phyloP scores from a whole-genome alignment of 2,113 vertebrate species.

The rat (Rattus norvegicus) region GRCr8 NC_086020.1:78046001-78046500 shows the following conservation, averaged over 20 bases:
- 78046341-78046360: not conserved
- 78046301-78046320: not conserved
- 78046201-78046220: not conserved
- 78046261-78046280: not conserved
- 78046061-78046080: not conserved
- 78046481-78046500: no score
- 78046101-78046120: not conserved
- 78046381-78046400: not conserved
- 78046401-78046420: not conserved
- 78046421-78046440: not conserved
- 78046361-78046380: not conserved
- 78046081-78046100: not conserved
- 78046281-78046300: not conserved
- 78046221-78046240: not conserved
- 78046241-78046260: not conserved
- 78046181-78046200: not conserved
- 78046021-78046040: not conserved
- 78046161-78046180: not conserved
- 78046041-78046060: no score
- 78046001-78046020: not conserved
- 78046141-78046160: not conserved
- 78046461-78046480: not conserved
- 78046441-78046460: not conserved
- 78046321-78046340: not conserved
- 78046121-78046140: not conserved